Conservation (phyloP, 1,140 invertebrate genomes). For the Neodiprion lecontei region DNA sequence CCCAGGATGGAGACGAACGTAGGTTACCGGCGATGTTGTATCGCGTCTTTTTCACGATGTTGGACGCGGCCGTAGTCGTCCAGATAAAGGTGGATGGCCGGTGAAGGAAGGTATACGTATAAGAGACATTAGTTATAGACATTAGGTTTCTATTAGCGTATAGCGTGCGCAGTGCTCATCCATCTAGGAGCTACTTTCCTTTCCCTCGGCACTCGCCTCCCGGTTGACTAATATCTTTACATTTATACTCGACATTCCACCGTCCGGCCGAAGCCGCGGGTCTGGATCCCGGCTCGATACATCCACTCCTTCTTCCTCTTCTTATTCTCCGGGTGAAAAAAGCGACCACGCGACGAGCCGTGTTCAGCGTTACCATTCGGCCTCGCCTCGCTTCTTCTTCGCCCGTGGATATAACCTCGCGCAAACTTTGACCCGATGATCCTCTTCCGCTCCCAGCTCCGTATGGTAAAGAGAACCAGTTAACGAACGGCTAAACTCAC, state of each 20-base stretch:
- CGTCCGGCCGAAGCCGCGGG: neutral
- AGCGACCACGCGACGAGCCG: too few relatives aligned
- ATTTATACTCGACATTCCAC: conserved; percentile 9
- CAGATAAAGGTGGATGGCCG: neutral
- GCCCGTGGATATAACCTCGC: too few relatives aligned
- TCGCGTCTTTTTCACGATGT: neutral
- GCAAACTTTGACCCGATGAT: too few relatives aligned
- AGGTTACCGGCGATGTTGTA: too few relatives aligned
- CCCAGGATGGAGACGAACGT: too few relatives aligned
- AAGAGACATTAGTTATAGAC: conserved; percentile 14
- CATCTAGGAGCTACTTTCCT: conserved; percentile 9
- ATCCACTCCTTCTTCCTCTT: neutral
- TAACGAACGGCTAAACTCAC: too few relatives aligned
- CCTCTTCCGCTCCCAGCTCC: too few relatives aligned
- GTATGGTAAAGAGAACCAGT: too few relatives aligned
- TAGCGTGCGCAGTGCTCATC: conserved; percentile 9
- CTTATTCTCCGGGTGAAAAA: too few relatives aligned
- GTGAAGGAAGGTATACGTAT: neutral
- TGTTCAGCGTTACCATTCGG: too few relatives aligned
- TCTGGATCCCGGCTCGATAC: neutral
- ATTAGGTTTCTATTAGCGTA: conserved; percentile 16
- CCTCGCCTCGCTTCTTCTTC: too few relatives aligned
- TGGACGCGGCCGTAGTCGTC: neutral
- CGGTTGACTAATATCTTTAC: conserved; percentile 13
- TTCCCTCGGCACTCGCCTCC: neutral